phyloP scores from a whole-genome alignment of 2,113 vertebrate genomes.

The Anas platyrhynchos region DNA sequence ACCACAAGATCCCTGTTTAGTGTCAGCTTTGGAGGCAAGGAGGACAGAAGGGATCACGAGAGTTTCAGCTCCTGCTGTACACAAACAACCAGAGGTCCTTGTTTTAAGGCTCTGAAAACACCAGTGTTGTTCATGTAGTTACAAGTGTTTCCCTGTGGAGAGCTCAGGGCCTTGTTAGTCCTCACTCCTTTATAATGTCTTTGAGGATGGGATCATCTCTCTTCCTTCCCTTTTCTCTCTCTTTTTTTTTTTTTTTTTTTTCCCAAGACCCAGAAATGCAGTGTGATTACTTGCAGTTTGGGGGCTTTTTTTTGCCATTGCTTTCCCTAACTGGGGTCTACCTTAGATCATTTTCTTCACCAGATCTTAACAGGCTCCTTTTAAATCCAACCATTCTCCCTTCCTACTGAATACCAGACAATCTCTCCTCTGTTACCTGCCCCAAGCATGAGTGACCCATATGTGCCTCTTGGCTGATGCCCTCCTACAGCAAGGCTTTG shows the following conservation, averaged over 20 bases:
- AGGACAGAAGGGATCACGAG: neutral
- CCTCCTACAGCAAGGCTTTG: neutral
- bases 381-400: neutral
- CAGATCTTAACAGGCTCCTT: neutral
- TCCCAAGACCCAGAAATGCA: neutral
- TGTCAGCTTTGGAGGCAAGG: neutral
- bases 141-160: neutral
- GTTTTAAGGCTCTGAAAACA: neutral
- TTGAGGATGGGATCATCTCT: neutral
- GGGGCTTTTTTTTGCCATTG: neutral
- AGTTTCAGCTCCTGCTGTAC: neutral
- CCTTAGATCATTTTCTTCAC: neutral
- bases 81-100: neutral
- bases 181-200: neutral
- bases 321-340: neutral
- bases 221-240: neutral
- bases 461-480: neutral
- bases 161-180: neutral
- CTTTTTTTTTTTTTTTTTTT: neutral
- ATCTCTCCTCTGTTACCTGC: neutral
- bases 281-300: neutral
- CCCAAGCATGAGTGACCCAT: neutral
- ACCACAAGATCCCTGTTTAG: neutral
- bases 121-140: rapidly evolving
- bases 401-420: neutral